Percentiles rank a stretch among this genome's conserved stretches.
Evolutionary conservation across 2,113 vertebrate species (phyloP).

Genomic region (Oncorhynchus mykiss): DNA sequence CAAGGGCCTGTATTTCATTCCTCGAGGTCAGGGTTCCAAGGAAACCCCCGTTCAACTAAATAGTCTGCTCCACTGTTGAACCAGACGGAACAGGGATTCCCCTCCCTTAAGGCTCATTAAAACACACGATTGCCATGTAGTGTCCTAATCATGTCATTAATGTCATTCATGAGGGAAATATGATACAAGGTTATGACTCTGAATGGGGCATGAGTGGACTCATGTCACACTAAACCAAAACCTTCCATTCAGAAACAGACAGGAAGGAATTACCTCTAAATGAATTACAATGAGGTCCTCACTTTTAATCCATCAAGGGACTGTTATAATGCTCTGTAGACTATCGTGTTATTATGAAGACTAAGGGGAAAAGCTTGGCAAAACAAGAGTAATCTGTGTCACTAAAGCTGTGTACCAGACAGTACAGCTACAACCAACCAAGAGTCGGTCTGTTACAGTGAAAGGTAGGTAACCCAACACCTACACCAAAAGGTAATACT

Average conservation of each 20-base stretch:
- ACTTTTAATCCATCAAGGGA: constrained; percentile 45
- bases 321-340: constrained; percentile 15
- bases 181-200: constrained; percentile 37
- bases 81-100: constrained; percentile 47
- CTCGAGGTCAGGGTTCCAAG: constrained; percentile 71
- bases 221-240: constrained; percentile 42
- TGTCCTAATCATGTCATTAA: constrained; percentile 61
- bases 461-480: constrained; percentile 40
- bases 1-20: constrained; percentile 76
- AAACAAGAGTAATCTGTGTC: constrained; percentile 57
- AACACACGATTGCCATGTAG: constrained; percentile 59
- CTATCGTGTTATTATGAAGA: constrained; percentile 50
- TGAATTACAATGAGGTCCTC: constrained; percentile 51
- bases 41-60: constrained; percentile 65
- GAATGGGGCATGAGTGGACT: constrained; percentile 43
- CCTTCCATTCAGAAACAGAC: constrained; percentile 22
- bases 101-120: constrained; percentile 68
- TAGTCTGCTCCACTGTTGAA: constrained; percentile 6
- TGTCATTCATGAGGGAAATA: constrained; percentile 53
- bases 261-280: constrained; percentile 37
- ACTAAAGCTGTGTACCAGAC: constrained; percentile 29
- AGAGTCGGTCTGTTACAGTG: constrained; percentile 21
- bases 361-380: constrained; percentile 44
- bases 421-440: constrained; percentile 26
- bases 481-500: constrained; percentile 42